Evolutionary conservation across 1,140 invertebrate species (phyloP), one percentile per base, ranked within the genome.

Genomic region (Eriosoma lanigerum): DNA sequence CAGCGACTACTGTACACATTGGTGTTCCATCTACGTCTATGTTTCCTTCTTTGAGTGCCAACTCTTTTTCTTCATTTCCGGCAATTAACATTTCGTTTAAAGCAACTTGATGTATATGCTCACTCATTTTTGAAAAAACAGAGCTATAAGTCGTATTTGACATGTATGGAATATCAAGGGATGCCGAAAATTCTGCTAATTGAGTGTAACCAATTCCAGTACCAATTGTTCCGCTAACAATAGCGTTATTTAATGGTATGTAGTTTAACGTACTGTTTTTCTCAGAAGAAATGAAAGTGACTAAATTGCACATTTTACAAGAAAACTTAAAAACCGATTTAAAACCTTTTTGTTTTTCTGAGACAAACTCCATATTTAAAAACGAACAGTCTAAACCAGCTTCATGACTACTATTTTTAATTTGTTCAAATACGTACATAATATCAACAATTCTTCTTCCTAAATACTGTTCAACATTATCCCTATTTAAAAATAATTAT

Each of bases 1-100:
- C 84, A 46, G 82, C 84, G 62, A 84, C 81, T 21, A 86, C 84
- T 10, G 83, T 82, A 32, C 85, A 84, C 19, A 81, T 38, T 4
- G 83, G 84, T 32, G 82, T 81, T n/a, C 82, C 83, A 56, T 83
- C 73, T 10, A 19, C 46, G 46, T 81, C 62, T 8, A 83, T 75
- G 64, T 83, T 50, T 78, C 66, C 66, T 3, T 4, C 19, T 26
- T 70, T 66, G 32, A 73, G 60, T 4, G 83, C 84, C 52, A 83
- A 19, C 48, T 60, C 24, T 44, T 26, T 60, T 81, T 83, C 83
- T 82, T 82, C 80, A 70, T 81, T 81, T 29, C 62, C 84, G n/a
- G 83, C 82, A 54, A 56, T 70, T 48, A 38, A 70, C 80, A 83
- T 82, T 54, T 81, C 29, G 44, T 82, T 54, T 17, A 52, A 15